Base-by-base conservation (phyloP, 2,797 vertebrate species). In the Pogonophryne albipinna region DNA sequence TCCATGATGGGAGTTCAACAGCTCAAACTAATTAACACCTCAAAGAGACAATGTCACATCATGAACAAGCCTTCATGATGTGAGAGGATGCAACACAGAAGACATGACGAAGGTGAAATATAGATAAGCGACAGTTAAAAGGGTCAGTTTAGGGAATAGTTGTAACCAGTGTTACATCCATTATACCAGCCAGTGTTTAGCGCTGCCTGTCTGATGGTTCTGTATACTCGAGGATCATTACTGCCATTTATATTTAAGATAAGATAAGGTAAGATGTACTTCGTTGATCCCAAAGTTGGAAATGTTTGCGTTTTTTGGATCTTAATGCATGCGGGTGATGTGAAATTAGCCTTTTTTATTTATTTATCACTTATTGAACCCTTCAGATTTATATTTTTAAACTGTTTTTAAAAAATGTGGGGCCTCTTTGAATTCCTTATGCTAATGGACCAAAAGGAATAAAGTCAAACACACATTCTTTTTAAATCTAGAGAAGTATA, bases 1-100 rank as follows among this genome's bases (percentile, higher is more conserved):
- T 46, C 80, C 76, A 58, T 70, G 57, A 59, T 23, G 12, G 72
- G 66, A 81, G 76, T 1, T 61, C 55, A 10, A 20, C 75, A 38
- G 44, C 16, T 72, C 51, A 10, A 3, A 44, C 56, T 79, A 11
- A 84, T 80, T 72, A 15, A 50, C 61, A 42, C 58, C 66, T 65
- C 47, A 64, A 56, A 79, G 57, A 50, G 50, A 19, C 23, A 0
- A 23, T 49, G 42, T 77, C 73, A 56, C 2, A 9, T 57, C 1
- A 10, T 27, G 58, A 61, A 14, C 12, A 10, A 38, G 11, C 60
- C 2, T 62, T 41, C 19, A 3, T 23, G 19, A 50, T 27, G 82
- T 4, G 57, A 64, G 55, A 55, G 52, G 70, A 62, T 10, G 44
- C 11, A 16, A 41, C 70, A 1, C 38, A 6, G 70, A 45, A 6